Conservation (phyloP, 2,888 invertebrate species). For the Ceramica pisi region DNA sequence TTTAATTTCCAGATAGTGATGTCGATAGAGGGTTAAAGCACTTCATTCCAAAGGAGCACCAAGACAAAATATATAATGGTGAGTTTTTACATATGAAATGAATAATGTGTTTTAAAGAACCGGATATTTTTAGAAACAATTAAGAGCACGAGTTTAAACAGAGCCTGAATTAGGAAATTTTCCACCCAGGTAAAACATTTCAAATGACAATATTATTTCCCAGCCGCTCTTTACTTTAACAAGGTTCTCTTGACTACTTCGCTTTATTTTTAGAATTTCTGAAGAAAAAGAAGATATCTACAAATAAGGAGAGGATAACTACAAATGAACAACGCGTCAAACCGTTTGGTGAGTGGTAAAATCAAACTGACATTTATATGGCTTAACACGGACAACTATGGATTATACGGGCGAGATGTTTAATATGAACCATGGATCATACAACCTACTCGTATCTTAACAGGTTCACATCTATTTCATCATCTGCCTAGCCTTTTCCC, state of each 20-base stretch:
- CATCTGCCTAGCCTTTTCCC: too few relatives aligned
- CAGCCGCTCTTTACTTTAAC: too few relatives aligned
- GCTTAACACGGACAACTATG: too few relatives aligned
- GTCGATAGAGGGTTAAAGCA: not conserved
- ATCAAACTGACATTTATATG: not conserved
- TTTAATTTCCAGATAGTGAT: conserved; percentile 11
- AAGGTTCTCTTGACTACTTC: not conserved
- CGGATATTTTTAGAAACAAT: too few relatives aligned
- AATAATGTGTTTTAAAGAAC: not conserved
- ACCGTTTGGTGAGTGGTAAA: not conserved
- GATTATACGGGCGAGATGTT: not conserved
- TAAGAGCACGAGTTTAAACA: too few relatives aligned
- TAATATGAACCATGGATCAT: not conserved
- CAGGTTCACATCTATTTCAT: too few relatives aligned
- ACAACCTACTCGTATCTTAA: not conserved
- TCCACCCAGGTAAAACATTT: too few relatives aligned
- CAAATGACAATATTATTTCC: too few relatives aligned
- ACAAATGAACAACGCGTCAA: not conserved
- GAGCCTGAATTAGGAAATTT: too few relatives aligned
- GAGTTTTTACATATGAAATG: not conserved
- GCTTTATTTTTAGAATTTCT: not conserved
- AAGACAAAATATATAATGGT: conserved; percentile 7
- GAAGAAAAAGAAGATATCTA: not conserved
- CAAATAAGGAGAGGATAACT: not conserved
- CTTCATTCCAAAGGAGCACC: not conserved